These are phyloP conservation scores for Decapterus maruadsi DNA, from an alignment of 2,797 vertebrate species.

Conservation along the genomic window DNA sequence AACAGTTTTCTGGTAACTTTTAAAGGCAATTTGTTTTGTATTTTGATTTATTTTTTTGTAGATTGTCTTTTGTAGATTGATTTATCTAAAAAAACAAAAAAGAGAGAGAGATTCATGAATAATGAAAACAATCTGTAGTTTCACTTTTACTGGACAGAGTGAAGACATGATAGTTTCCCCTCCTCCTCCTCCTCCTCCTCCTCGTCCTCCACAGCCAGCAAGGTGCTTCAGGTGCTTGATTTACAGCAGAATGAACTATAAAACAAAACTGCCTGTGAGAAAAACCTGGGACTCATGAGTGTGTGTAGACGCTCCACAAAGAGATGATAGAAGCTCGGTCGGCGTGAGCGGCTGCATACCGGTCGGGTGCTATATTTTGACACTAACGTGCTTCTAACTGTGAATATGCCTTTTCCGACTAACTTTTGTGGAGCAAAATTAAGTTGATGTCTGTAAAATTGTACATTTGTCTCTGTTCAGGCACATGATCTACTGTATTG, in stretches of 20 bases:
- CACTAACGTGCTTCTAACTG: slow-evolving; percentile 68
- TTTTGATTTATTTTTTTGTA: not conserved
- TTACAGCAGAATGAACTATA: slow-evolving; percentile 35
- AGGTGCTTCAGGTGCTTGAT: slow-evolving; percentile 24
- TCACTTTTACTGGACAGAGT: not conserved
- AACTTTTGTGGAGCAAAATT: slow-evolving; percentile 52
- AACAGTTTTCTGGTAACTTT: not conserved
- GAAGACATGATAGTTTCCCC: slow-evolving; percentile 3
- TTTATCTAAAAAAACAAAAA: not conserved
- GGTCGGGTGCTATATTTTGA: slow-evolving; percentile 62
- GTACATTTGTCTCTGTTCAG: slow-evolving; percentile 33
- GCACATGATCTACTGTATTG: slow-evolving; percentile 43
- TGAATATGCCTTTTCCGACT: slow-evolving; percentile 72
- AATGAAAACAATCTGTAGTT: not conserved
- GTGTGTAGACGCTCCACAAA: slow-evolving; percentile 19
- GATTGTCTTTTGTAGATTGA: slow-evolving; percentile 31
- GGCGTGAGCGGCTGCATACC: slow-evolving; percentile 14
- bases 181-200: slow-evolving; percentile 9
- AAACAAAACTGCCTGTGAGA: slow-evolving; percentile 52
- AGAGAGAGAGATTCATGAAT: not conserved
- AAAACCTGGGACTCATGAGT: slow-evolving; percentile 1
- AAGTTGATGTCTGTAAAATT: slow-evolving; percentile 47
- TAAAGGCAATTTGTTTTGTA: too few relatives aligned
- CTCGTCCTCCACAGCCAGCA: not conserved
- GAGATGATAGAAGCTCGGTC: slow-evolving; percentile 18